Percentiles rank a stretch among this genome's conserved stretches.
Conservation (phyloP, 2,888 invertebrate genomes). For the Drosophila vallismaia region DNA sequence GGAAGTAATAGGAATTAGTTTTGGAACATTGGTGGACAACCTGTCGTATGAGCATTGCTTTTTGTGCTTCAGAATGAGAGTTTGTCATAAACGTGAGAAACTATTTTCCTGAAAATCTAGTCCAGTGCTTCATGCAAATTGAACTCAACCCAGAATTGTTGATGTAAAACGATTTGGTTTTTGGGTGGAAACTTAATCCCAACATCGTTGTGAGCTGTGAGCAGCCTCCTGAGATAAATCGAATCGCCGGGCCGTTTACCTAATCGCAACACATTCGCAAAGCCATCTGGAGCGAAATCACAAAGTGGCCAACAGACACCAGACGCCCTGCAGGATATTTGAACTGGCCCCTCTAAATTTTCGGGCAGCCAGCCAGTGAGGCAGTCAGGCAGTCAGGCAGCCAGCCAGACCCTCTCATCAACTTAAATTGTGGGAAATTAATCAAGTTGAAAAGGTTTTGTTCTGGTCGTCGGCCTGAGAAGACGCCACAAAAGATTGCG, state of each 20-base stretch:
- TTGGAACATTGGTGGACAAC: conserved; percentile 25
- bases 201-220: conserved; percentile 25
- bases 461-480: conserved; percentile 27
- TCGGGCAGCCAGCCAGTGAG: conserved; percentile 9
- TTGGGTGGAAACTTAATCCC: conserved; percentile 14
- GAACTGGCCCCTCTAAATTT: conserved; percentile 40
- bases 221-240: conserved; percentile 67
- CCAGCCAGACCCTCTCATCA: conserved; percentile 60
- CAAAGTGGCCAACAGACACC: conserved; percentile 38
- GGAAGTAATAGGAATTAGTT: conserved; percentile 38
- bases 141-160: conserved; percentile 10
- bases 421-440: conserved; percentile 78
- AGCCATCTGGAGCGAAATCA: conserved; percentile 52
- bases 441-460: conserved; percentile 78
- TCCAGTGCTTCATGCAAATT: background rate
- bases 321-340: conserved; percentile 37
- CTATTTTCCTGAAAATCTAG: background rate
- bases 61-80: background rate
- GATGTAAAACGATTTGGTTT: conserved; percentile 23
- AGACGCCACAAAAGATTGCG: conserved; percentile 46
- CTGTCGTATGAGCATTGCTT: conserved; percentile 26
- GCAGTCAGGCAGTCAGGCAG: conserved; percentile 25
- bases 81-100: background rate
- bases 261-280: conserved; percentile 72
- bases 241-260: conserved; percentile 51